Evolutionary conservation across 1,140 invertebrate species (phyloP).

Genomic region (Geopemphigus sp.): DNA sequence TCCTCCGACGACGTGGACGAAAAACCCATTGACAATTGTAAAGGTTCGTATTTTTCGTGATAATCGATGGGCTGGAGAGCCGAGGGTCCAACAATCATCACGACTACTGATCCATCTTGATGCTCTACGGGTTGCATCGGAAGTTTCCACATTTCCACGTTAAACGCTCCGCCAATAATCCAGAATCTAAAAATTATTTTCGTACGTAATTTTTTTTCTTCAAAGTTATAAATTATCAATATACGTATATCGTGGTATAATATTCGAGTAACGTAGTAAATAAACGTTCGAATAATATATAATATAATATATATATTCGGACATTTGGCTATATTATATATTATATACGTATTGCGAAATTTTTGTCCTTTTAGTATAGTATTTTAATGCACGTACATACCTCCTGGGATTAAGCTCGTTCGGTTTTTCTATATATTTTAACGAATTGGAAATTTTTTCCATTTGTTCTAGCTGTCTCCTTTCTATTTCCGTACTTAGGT

Average conservation of each 20-base stretch:
- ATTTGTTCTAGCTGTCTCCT: conserved; percentile 56
- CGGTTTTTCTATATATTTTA: conserved; percentile 55
- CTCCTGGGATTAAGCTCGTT: conserved; percentile 68
- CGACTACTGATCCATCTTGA: conserved; percentile 51
- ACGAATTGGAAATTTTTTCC: conserved; percentile 54
- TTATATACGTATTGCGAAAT: no score
- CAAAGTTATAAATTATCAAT: no score
- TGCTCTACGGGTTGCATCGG: conserved; percentile 63
- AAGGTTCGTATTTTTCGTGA: conserved; percentile 51
- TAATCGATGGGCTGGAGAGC: conserved; percentile 49
- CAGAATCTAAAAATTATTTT: conserved; percentile 54
- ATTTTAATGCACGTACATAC: not conserved
- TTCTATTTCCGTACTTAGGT: conserved; percentile 52
- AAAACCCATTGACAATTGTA: conserved; percentile 17
- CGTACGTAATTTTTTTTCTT: no score
- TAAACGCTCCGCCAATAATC: conserved; percentile 66
- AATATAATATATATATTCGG: no score
- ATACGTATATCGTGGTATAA: no score
- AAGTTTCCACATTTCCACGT: conserved; percentile 65
- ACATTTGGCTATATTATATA: no score
- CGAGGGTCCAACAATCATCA: conserved; percentile 41
- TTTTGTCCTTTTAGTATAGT: no score
- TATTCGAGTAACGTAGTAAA: no score
- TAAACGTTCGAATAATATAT: no score
- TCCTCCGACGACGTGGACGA: conserved; percentile 42